phyloP scores from a whole-genome alignment of 2,888 invertebrate genomes.

The Agrochola lota region DNA sequence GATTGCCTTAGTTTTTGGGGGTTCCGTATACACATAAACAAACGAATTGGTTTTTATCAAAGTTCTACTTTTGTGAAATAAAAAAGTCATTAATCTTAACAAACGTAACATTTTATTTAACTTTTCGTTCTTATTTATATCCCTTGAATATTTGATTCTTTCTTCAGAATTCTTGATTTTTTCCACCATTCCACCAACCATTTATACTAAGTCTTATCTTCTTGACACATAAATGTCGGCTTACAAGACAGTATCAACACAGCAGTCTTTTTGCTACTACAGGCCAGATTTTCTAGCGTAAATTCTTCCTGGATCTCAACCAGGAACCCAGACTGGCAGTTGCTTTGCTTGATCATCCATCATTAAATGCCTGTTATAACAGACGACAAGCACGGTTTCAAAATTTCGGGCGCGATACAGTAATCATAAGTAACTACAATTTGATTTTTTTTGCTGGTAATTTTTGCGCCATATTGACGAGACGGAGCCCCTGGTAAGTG shows the following conservation, averaged over 20 bases:
- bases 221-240: neutral
- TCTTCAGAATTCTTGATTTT: too few relatives aligned
- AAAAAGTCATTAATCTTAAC: neutral
- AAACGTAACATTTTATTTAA: neutral
- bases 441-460: slow-evolving; percentile 15
- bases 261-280: neutral
- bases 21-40: slow-evolving; percentile 19
- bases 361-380: neutral
- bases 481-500: slow-evolving; percentile 35
- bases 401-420: neutral
- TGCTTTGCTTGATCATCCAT: neutral
- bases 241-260: neutral
- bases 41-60: neutral
- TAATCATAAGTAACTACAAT: slow-evolving; percentile 17
- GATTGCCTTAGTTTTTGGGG: slow-evolving; percentile 12
- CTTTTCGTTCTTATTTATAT: neutral
- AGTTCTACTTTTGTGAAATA: neutral
- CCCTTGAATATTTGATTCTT: too few relatives aligned
- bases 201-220: neutral
- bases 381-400: neutral
- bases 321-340: neutral
- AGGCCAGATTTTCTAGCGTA: neutral
- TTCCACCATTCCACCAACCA: neutral
- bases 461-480: neutral
- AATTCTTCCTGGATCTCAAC: neutral